Evolutionary conservation across 1,140 invertebrate genomes (phyloP), one percentile per base, ranked within the genome.

Genomic region (Ostrea edulis): DNA sequence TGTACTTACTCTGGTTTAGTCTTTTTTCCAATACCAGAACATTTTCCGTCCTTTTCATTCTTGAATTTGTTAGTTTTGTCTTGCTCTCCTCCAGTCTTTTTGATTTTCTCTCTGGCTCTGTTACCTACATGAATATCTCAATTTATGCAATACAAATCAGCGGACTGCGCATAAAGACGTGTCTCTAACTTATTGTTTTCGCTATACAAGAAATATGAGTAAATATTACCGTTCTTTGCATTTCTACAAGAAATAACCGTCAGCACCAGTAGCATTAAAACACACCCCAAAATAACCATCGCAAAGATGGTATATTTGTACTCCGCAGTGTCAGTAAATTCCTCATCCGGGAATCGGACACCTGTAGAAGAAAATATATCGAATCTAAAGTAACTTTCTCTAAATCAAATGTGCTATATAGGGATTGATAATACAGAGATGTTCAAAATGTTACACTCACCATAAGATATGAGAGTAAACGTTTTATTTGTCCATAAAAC

Each of bases 401-500:
- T 2, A 44, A 44, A 44, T 5, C 1, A 44, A 44, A 44, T 44
- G 35, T 44, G 5, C 35, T 44, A 44, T 44, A 2, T 44, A 2
- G 5, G 35, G 5, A 44, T 44, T 44, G 1, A 1, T 44, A 5
- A 44, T 2, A 44, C 35, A 44, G 35, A 44, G 35, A 44, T 44
- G 35, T 44, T 2, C 1, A 44, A 44, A 44, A 44, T 14, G 3
- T 35, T 25, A 12, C 25, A 35, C 25, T 14, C 14, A 77, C 68
- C 68, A 11, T 77, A 77, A 35, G 68, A 77, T 35, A 29, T 29
- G 68, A 77, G 68, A 35, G 68, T 77, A 35, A 77, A 77, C 29
- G 68, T 11, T 77, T 25, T 77, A 8, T 77, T 35, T 9, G 25
- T 44, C 14, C 22, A 14, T 25, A 77, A 77, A 12, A 29, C 25